Evolutionary conservation across 1,140 invertebrate genomes (phyloP).

Genomic region (Cydia strobilella): DNA sequence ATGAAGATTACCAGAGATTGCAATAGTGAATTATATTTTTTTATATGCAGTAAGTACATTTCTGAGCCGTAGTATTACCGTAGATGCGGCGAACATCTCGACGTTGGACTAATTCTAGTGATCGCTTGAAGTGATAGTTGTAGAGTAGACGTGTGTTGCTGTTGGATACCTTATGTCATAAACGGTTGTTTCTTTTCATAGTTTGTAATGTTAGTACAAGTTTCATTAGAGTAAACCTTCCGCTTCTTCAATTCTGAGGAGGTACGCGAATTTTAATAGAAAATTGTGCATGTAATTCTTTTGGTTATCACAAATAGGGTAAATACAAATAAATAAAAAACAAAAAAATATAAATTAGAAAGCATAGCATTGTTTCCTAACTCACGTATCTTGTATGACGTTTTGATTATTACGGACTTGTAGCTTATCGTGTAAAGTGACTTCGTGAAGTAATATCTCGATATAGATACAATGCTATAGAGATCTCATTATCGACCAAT

Average conservation of each 20-base stretch:
- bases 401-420: slow-evolving; percentile 67
- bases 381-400: slow-evolving; percentile 66
- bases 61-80: slow-evolving; percentile 48
- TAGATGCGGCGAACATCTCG: slow-evolving; percentile 55
- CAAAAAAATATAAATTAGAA: slow-evolving; percentile 63
- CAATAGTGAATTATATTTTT: slow-evolving; percentile 79
- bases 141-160: slow-evolving; percentile 51
- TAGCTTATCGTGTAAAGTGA: slow-evolving; percentile 69
- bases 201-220: slow-evolving; percentile 53
- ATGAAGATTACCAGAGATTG: slow-evolving; percentile 70
- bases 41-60: slow-evolving; percentile 62
- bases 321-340: slow-evolving; percentile 52
- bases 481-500: slow-evolving; percentile 80
- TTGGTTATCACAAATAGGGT: slow-evolving; percentile 48
- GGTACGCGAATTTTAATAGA: slow-evolving; percentile 37
- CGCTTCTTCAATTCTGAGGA: slow-evolving; percentile 28
- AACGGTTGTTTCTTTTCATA: slow-evolving; percentile 55
- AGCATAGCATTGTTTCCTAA: slow-evolving; percentile 67
- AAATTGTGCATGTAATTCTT: slow-evolving; percentile 48
- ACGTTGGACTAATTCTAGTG: slow-evolving; percentile 52
- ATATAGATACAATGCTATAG: slow-evolving; percentile 69
- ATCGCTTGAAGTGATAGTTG: slow-evolving; percentile 55
- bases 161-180: slow-evolving; percentile 46
- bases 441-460: slow-evolving; percentile 67
- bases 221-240: slow-evolving; percentile 35